phyloP scores from a whole-genome alignment of 2,888 invertebrate genomes.

The Eristalis pertinax region DNA sequence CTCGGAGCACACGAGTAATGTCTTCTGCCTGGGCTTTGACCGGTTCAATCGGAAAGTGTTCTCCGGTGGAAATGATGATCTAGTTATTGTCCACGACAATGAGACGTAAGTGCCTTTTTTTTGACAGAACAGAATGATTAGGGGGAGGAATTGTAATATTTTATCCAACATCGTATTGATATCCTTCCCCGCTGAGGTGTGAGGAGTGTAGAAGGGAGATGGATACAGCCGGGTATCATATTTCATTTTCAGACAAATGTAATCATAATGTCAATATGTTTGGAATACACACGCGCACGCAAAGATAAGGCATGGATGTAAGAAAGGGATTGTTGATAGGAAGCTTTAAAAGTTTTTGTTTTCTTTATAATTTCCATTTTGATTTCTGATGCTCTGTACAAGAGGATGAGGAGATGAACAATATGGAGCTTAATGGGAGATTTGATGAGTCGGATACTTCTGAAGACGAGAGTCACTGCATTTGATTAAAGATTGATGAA shows the following conservation, averaged over 20 bases:
- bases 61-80: conserved; percentile 97
- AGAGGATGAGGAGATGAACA: too few species aligned
- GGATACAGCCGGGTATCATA: not conserved
- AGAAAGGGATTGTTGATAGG: not conserved
- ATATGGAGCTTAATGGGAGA: too few species aligned
- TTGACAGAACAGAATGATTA: not conserved
- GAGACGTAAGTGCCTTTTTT: conserved; percentile 85
- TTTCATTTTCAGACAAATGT: not conserved
- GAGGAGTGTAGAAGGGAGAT: not conserved
- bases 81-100: conserved; percentile 95
- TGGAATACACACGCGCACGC: not conserved
- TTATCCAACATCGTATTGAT: not conserved
- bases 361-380: not conserved
- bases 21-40: conserved; percentile 95
- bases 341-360: not conserved
- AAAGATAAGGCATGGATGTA: not conserved
- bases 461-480: too few species aligned
- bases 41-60: conserved; percentile 89
- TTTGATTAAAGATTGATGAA: too few species aligned
- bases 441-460: too few species aligned
- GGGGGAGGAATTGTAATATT: not conserved
- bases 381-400: too few species aligned
- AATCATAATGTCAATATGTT: conserved; percentile 12
- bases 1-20: conserved; percentile 94
- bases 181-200: not conserved